Evolutionary conservation across 1,140 invertebrate species (phyloP).

Genomic region (Micrasema minimum): DNA sequence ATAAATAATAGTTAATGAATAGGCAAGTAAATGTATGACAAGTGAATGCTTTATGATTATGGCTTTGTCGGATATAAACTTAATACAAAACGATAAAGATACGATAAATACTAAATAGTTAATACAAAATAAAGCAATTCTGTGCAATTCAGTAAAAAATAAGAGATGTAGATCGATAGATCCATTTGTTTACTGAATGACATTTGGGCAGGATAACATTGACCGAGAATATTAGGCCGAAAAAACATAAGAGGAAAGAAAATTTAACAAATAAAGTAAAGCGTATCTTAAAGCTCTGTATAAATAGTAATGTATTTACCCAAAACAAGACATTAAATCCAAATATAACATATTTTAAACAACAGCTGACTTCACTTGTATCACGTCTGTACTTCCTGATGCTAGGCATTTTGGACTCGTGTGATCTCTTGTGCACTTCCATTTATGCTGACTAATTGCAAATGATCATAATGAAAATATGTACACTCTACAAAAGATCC

Average conservation of each 20-base stretch:
- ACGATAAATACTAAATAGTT: too few species aligned
- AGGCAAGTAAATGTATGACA: too few species aligned
- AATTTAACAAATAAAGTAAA: not conserved
- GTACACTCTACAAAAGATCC: slow-evolving; percentile 38
- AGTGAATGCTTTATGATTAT: too few species aligned
- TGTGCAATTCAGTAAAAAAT: too few species aligned
- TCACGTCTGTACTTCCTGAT: slow-evolving; percentile 83
- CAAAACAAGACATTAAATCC: slow-evolving; percentile 97
- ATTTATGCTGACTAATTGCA: slow-evolving; percentile 22
- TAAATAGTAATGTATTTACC: slow-evolving; percentile 72
- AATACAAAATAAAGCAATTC: too few species aligned
- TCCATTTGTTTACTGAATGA: slow-evolving; percentile 32
- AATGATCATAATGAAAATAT: slow-evolving; percentile 45
- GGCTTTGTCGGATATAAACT: too few species aligned
- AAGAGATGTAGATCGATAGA: not conserved
- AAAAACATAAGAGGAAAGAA: not conserved
- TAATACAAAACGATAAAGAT: too few species aligned
- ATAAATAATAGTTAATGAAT: too few species aligned
- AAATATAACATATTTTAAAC: slow-evolving; percentile 97
- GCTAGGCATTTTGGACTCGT: slow-evolving; percentile 54
- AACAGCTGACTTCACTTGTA: slow-evolving; percentile 95
- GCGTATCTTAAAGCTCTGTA: not conserved
- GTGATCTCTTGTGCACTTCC: slow-evolving; percentile 28
- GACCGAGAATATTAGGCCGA: slow-evolving; percentile 23
- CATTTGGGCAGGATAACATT: slow-evolving; percentile 39